Evolutionary conservation across 1,140 invertebrate species (phyloP).

Genomic region (Ooceraea biroi): DNA sequence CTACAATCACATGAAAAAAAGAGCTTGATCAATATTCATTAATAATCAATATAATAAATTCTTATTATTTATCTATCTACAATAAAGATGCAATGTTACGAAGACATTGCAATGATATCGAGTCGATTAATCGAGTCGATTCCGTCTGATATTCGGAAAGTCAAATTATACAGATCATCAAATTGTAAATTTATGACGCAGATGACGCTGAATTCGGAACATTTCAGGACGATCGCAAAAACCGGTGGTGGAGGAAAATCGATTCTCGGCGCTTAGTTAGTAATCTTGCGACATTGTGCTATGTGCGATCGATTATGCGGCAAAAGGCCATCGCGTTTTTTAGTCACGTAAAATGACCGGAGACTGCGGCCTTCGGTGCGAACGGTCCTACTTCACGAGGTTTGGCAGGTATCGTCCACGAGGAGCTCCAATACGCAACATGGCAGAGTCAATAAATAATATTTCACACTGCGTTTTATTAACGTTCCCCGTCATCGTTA

Average conservation of each 20-base stretch:
- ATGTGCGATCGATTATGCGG: constrained; percentile 16
- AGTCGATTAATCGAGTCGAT: no score
- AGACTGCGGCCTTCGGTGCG: constrained; percentile 56
- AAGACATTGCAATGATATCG: no score
- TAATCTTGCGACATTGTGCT: constrained; percentile 34
- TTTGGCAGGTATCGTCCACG: not conserved
- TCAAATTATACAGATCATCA: constrained; percentile 25
- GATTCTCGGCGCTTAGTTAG: not conserved
- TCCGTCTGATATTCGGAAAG: not conserved
- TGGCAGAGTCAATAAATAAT: no score
- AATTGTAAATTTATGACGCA: constrained; percentile 28
- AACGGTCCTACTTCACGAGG: constrained; percentile 42
- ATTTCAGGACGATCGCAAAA: constrained; percentile 15
- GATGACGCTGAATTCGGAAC: constrained; percentile 30
- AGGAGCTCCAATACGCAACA: not conserved
- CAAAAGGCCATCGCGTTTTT: constrained; percentile 49
- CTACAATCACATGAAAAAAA: no score
- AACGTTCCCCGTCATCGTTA: not conserved
- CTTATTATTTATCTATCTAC: no score
- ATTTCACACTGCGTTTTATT: not conserved
- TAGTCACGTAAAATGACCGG: constrained; percentile 56
- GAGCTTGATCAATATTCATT: no score
- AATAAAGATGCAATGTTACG: no score
- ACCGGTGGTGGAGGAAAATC: not conserved
- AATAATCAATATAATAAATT: no score